phyloP scores from a whole-genome alignment of 2,113 vertebrate genomes.

The Sturnus vulgaris region DNA sequence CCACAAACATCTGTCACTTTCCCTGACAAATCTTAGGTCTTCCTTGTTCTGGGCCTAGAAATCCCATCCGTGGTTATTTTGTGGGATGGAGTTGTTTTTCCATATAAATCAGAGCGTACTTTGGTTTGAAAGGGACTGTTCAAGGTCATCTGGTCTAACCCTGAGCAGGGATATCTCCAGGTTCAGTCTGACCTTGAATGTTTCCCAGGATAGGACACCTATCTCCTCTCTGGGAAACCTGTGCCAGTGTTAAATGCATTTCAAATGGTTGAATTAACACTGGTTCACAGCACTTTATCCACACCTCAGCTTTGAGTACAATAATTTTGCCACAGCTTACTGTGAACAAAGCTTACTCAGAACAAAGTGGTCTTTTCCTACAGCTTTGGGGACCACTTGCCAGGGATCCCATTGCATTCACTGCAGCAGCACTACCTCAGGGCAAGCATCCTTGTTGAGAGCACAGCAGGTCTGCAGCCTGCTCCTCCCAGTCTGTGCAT shows the following conservation, averaged over 20 bases:
- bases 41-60: background rate
- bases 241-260: background rate
- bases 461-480: background rate
- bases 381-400: background rate
- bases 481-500: fast-evolving
- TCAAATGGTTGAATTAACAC: background rate
- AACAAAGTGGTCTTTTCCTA: background rate
- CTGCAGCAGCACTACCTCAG: background rate
- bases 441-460: background rate
- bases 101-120: background rate
- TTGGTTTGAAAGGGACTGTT: background rate
- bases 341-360: background rate
- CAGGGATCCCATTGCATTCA: background rate
- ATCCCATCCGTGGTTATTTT: background rate
- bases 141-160: background rate
- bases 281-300: background rate
- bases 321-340: background rate
- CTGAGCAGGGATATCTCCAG: background rate
- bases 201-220: background rate
- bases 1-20: conserved; percentile 6
- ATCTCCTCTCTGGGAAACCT: background rate
- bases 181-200: background rate
- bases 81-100: background rate
- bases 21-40: background rate
- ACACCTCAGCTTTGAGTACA: background rate